phyloP scores from a whole-genome alignment of 2,888 invertebrate genomes.

The Diachrysia chrysitis region DNA sequence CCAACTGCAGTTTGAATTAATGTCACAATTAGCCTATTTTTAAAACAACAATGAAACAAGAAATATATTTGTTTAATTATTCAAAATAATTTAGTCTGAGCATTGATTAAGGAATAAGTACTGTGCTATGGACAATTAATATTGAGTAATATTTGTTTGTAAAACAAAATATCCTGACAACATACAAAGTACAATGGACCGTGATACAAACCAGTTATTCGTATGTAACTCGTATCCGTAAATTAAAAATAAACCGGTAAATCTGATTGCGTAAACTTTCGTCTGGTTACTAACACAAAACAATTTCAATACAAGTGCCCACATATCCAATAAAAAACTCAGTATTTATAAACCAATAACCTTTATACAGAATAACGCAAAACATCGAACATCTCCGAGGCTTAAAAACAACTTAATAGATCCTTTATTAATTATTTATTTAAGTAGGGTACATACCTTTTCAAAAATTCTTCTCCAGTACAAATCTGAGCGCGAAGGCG shows the following conservation, averaged over 20 bases:
- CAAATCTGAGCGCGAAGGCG: constrained; percentile 82
- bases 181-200: neutral
- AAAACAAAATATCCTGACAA: neutral
- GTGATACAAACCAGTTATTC: constrained; percentile 25
- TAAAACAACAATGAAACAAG: too few relatives aligned
- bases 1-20: too few relatives aligned
- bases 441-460: constrained; percentile 73
- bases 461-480: constrained; percentile 87
- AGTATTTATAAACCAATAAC: neutral
- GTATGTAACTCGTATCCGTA: neutral
- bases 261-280: constrained; percentile 8
- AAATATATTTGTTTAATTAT: too few relatives aligned
- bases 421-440: neutral
- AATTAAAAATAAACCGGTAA: constrained; percentile 10
- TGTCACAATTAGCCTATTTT: too few relatives aligned
- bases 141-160: neutral
- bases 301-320: neutral
- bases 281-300: constrained; percentile 1
- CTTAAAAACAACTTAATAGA: constrained; percentile 14
- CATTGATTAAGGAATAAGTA: too few relatives aligned
- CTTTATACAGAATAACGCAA: constrained; percentile 9
- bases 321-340: neutral
- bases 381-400: neutral
- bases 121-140: neutral
- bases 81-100: too few relatives aligned